These are phyloP conservation scores for Xestia ashworthii DNA, from an alignment of 2,888 invertebrate species.

Conservation along the genomic window DNA sequence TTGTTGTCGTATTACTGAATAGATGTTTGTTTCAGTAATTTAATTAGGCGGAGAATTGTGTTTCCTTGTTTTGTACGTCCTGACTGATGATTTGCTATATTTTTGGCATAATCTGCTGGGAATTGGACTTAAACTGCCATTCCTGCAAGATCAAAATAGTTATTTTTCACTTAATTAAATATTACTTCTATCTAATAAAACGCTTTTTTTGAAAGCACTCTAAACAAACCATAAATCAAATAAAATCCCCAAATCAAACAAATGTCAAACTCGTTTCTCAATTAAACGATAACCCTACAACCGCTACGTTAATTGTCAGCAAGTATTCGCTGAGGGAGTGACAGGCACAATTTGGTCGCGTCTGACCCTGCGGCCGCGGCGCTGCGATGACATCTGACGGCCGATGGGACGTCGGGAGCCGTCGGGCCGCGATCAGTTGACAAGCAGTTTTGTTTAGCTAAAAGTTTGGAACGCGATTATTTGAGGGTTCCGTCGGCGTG, in stretches of 20 bases:
- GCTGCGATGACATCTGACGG: constrained; percentile 72
- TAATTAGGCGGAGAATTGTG: constrained; percentile 57
- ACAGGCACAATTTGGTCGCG: constrained; percentile 81
- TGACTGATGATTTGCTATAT: constrained; percentile 17
- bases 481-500: constrained; percentile 39
- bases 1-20: constrained; percentile 68
- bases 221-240: background rate
- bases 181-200: background rate
- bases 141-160: background rate
- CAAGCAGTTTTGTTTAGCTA: constrained; percentile 72
- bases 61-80: constrained; percentile 35
- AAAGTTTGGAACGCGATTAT: constrained; percentile 52
- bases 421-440: constrained; percentile 59
- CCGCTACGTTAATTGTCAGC: constrained; percentile 77
- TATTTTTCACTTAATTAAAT: background rate
- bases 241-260: constrained; percentile 30
- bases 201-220: too few relatives aligned
- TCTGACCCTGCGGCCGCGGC: constrained; percentile 72
- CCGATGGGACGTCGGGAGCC: constrained; percentile 43
- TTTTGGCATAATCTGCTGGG: background rate
- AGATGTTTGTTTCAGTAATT: constrained; percentile 66
- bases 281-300: constrained; percentile 68
- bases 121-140: constrained; percentile 5
- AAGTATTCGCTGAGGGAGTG: constrained; percentile 70
- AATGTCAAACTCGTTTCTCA: constrained; percentile 34